These are phyloP conservation scores for Odontocolon sp. DNA, from an alignment of 2,888 invertebrate species.

Conservation along the genomic window DNA sequence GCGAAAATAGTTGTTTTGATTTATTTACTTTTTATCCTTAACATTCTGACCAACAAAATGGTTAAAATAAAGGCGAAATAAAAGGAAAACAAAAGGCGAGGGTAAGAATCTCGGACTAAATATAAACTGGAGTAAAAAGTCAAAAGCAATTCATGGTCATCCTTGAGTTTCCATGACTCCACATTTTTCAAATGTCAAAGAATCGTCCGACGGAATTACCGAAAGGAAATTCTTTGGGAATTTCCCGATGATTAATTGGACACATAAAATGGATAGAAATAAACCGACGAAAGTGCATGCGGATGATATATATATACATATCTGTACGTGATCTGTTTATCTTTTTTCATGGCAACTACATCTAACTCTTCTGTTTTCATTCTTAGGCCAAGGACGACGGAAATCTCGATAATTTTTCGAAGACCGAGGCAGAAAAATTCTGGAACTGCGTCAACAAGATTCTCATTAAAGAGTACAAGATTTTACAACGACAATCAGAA, in stretches of 20 bases:
- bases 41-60: too few species aligned
- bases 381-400: too few species aligned
- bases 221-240: background rate
- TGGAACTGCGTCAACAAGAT: too few species aligned
- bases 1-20: background rate
- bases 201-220: background rate
- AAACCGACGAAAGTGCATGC: background rate
- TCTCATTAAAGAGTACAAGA: too few species aligned
- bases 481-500: too few species aligned
- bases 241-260: background rate
- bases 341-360: too few species aligned
- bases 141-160: slow-evolving; percentile 37
- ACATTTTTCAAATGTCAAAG: slow-evolving; percentile 32
- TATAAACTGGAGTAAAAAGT: slow-evolving; percentile 43
- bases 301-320: too few species aligned
- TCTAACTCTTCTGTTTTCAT: too few species aligned
- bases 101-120: slow-evolving; percentile 39
- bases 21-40: too few species aligned
- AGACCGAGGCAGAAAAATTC: too few species aligned
- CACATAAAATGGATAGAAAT: background rate
- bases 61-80: background rate
- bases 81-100: slow-evolving; percentile 4
- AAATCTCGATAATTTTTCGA: too few species aligned
- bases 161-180: slow-evolving; percentile 38
- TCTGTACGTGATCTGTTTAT: too few species aligned